These are phyloP conservation scores for Drosophila jambulina DNA, from an alignment of 1,140 invertebrate genomes.

Conservation along the genomic window DNA sequence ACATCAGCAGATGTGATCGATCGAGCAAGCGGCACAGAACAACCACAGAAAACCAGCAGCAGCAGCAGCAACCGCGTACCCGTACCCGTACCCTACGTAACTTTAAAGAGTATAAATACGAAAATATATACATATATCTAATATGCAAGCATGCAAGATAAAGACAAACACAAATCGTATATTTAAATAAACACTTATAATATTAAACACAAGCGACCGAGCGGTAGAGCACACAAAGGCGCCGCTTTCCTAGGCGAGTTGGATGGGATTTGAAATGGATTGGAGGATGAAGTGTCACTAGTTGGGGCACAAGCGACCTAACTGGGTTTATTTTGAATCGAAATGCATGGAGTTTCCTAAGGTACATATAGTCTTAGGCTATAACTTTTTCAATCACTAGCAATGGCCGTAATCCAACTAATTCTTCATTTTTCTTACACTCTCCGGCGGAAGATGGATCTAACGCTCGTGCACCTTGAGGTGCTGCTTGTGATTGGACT, in stretches of 20 bases:
- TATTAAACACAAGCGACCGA: conserved; percentile 13
- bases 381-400: neutral
- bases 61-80: conserved; percentile 15
- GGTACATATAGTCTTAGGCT: neutral
- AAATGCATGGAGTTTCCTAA: neutral
- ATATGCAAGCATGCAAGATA: conserved; percentile 61
- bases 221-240: neutral
- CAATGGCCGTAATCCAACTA: no score
- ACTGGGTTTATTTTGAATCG: neutral
- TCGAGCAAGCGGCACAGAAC: conserved; percentile 6
- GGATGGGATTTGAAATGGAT: neutral
- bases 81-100: conserved; percentile 27
- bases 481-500: conserved; percentile 94
- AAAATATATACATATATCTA: conserved; percentile 61
- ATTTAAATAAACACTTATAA: conserved; percentile 63
- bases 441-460: conserved; percentile 77
- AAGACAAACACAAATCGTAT: conserved; percentile 57
- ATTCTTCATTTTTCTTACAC: neutral
- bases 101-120: conserved; percentile 48
- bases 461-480: conserved; percentile 92
- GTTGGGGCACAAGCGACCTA: neutral
- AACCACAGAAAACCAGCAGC: conserved; percentile 17
- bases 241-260: neutral
- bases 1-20: conserved; percentile 29
- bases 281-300: neutral